These are phyloP conservation scores for Ictalurus punctatus DNA, from an alignment of 2,113 vertebrate genomes.

Conservation along the genomic window DNA sequence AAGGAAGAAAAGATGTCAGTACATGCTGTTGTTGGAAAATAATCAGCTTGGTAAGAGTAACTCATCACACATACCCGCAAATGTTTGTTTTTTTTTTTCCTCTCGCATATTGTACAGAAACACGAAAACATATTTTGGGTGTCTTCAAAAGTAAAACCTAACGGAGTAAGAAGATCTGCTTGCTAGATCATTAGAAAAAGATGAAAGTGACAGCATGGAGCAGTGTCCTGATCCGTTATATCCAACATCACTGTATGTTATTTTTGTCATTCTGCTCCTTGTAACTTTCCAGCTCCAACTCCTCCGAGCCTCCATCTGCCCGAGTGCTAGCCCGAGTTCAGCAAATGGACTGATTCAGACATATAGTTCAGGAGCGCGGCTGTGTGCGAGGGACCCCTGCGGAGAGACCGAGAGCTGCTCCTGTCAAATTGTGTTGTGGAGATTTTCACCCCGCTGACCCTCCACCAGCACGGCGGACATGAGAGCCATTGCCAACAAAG, in stretches of 20 bases:
- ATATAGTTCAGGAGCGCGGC: slow-evolving; percentile 14
- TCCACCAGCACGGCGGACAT: slow-evolving; percentile 24
- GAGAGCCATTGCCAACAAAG: slow-evolving; percentile 17
- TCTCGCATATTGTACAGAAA: background rate
- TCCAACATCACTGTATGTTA: background rate
- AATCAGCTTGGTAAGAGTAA: background rate
- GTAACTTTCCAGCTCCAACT: slow-evolving; percentile 35
- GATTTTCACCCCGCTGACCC: slow-evolving; percentile 56
- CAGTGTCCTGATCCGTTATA: slow-evolving; percentile 1
- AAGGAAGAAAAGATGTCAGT: background rate
- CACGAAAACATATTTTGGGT: background rate
- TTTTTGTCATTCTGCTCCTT: slow-evolving; percentile 43
- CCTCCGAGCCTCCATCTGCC: slow-evolving; percentile 34
- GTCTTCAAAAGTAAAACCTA: background rate
- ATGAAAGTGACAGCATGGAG: background rate
- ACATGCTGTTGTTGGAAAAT: background rate
- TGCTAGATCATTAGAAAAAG: background rate
- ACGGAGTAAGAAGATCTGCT: background rate
- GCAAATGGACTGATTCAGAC: slow-evolving; percentile 39
- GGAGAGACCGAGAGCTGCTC: slow-evolving; percentile 49
- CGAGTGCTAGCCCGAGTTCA: slow-evolving; percentile 8
- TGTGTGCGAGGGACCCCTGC: slow-evolving; percentile 41
- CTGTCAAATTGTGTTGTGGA: slow-evolving; percentile 70
- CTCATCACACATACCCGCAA: background rate
- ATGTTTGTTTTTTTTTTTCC: background rate